A percentile compares a stretch with the other conserved stretches of the same genome.
Evolutionary conservation across 2,797 vertebrate species (phyloP).

Genomic region (Pseudomugil gertrudae): DNA sequence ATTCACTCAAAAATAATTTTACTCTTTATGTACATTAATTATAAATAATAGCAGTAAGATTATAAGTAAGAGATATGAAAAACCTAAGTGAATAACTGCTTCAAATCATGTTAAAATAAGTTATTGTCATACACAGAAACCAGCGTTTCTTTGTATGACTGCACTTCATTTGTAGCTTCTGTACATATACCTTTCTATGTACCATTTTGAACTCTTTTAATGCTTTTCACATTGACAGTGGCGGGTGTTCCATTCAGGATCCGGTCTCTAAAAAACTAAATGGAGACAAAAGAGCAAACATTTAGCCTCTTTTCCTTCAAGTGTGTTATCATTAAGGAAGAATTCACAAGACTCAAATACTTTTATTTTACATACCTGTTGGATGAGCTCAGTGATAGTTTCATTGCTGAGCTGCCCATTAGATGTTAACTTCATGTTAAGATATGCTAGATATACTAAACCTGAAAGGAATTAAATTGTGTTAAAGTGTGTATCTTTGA

Average conservation of each 20-base stretch:
- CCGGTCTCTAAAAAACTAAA: conserved; percentile 20
- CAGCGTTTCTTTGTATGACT: background rate
- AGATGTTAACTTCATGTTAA: conserved; percentile 37
- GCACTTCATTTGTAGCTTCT: background rate
- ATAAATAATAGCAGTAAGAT: background rate
- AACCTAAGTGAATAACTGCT: background rate
- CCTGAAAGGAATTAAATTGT: conserved; percentile 3
- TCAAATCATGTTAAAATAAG: background rate
- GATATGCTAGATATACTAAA: background rate
- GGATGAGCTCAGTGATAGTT: conserved; percentile 18
- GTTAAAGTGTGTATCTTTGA: background rate
- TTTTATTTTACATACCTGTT: conserved; percentile 43
- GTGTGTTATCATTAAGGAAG: background rate
- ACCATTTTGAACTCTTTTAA: background rate
- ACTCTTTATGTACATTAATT: too few species aligned
- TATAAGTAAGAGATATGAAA: background rate
- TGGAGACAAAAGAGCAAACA: background rate
- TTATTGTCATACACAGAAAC: too few species aligned
- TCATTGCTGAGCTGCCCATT: conserved; percentile 27
- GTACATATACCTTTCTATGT: conserved; percentile 9
- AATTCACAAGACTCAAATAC: background rate
- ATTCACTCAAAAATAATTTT: background rate
- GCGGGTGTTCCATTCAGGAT: conserved; percentile 28
- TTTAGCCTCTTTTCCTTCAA: background rate
- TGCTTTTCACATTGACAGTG: conserved; percentile 14